Base-by-base conservation (phyloP, 2,888 invertebrate species). In the Tetragonula carbonaria region DNA sequence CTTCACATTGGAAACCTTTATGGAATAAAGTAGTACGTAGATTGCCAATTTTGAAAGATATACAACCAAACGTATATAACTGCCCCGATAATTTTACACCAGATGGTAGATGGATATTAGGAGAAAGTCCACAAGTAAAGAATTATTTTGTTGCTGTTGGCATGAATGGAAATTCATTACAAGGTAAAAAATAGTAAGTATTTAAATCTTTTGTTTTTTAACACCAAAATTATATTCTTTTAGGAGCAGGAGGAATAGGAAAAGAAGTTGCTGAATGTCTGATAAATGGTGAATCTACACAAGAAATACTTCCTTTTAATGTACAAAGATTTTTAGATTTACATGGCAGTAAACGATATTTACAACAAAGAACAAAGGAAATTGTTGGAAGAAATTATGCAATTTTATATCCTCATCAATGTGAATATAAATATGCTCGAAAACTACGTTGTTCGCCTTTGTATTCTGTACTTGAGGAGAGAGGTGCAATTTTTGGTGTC, bases 111-210 rank as follows among this genome's bases (percentile, higher is more conserved):
- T 96, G 96, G 96, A 96, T 97, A 90, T 92, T 97, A 18, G 97
- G 97, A 51, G 96, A 96, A 94, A 95, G 96, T 51, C 96, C 97
- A 4, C 96, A 97, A 95, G 95, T 97, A 21, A 95, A 95, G 84
- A 97, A 97, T 92, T 97, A 97, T 93, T 97, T 96, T 94, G 96
- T 97, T n/a, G 97, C 96, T 70, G 96, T 96, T 82, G 97, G 97
- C 50, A 96, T 97, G 96, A 96, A 96, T 94, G 96, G 96, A 11
- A 96, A 96, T 92, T 96, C 97, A 16, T 94, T 97, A 66, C 96
- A 96, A 92, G 93, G 93, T 91, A 88, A 80, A 59, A 71, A 16
- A n/a, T 57, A 45, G 38, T 3, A 21, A 21, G 76, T 65, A 65
- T 53, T 66, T 78, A 53, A 57, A 50, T 53, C 0, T 8, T 62